Percentiles rank a stretch among this genome's conserved stretches.
Evolutionary conservation across 2,113 vertebrate species (phyloP).

Genomic region (Pavo muticus): DNA sequence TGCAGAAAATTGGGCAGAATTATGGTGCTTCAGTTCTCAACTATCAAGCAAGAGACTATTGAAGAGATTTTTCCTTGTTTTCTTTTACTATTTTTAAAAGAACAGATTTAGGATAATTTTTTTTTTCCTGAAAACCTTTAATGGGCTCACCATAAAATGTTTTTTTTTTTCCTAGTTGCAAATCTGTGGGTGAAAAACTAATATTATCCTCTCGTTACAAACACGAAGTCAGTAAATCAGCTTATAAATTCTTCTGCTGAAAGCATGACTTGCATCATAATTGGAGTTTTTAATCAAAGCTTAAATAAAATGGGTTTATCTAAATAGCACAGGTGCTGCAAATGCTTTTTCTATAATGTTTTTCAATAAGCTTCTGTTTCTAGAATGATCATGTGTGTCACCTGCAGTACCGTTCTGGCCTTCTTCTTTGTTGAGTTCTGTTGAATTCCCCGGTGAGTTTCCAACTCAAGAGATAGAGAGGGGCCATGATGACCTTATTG

Average conservation of each 20-base stretch:
- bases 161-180: not conserved
- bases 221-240: not conserved
- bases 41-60: not conserved
- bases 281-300: not conserved
- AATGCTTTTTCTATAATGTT: not conserved
- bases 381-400: not conserved
- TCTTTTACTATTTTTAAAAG: not conserved
- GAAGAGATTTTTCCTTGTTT: not conserved
- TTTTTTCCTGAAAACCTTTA: not conserved
- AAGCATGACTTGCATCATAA: not conserved
- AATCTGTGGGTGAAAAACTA: not conserved
- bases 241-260: not conserved
- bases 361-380: not conserved
- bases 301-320: conserved; percentile 17
- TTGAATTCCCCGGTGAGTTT: not conserved
- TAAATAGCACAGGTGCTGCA: not conserved
- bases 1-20: not conserved
- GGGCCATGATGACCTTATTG: not conserved
- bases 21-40: not conserved
- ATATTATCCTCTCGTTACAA: not conserved
- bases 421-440: conserved; percentile 20
- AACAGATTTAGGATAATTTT: not conserved
- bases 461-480: not conserved
- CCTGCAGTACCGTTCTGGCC: not conserved
- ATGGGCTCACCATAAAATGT: not conserved